A percentile compares a stretch with the other conserved stretches of the same genome.
Conservation (phyloP, 2,797 vertebrate species). For the Myiothlypis coronata region DNA sequence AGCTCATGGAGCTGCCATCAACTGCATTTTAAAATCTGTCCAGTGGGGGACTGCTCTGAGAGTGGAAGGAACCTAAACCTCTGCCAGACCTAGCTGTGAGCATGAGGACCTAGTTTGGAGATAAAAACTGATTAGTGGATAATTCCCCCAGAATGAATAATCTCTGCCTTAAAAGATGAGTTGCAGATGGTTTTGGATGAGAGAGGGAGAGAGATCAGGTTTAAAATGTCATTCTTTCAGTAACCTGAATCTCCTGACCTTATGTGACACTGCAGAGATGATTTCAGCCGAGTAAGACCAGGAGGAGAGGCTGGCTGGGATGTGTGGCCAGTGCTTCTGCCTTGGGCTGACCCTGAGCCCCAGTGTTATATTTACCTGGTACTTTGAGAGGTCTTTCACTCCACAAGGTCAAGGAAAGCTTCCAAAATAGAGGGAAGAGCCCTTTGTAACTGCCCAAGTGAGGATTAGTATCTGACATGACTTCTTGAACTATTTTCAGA, state of each 20-base stretch:
- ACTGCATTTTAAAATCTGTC: background rate
- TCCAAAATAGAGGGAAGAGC: background rate
- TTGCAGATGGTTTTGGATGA: constrained; percentile 13
- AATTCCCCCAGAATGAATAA: constrained; percentile 2
- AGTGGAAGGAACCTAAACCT: background rate
- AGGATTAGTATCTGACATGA: background rate
- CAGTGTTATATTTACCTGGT: background rate
- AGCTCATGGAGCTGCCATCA: background rate
- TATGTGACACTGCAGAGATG: background rate
- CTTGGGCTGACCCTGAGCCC: background rate
- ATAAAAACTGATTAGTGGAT: constrained; percentile 11
- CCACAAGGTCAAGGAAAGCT: background rate
- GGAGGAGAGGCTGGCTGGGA: background rate
- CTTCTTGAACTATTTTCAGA: background rate
- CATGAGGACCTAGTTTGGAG: background rate
- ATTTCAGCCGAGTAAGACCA: background rate
- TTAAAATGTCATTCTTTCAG: background rate
- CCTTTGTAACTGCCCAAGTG: background rate
- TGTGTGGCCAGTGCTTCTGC: background rate
- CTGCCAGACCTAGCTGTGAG: background rate
- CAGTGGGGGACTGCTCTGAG: background rate
- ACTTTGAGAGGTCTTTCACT: background rate
- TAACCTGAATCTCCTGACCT: constrained; percentile 24
- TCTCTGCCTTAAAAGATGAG: background rate
- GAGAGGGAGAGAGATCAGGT: background rate